Evolutionary conservation across 1,140 invertebrate genomes (phyloP), one percentile per base, ranked within the genome.

Genomic region (honey bee (Apis mellifera)): DNA sequence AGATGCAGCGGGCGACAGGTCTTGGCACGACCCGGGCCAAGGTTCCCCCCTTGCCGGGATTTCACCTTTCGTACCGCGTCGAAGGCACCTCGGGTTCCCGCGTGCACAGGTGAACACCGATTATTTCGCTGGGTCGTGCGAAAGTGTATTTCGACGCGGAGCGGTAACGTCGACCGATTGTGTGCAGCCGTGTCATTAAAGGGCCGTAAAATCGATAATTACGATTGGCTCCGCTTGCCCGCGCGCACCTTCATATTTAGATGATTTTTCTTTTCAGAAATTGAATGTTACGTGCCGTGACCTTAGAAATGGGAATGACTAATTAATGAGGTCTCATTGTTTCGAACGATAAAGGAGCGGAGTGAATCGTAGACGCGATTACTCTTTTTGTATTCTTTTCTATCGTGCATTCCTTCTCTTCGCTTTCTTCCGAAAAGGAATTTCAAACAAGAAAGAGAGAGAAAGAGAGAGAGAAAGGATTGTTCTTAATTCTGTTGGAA

Each of bases 61-160:
- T 91, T 92, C 89, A 90, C 88, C 89, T 88, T 88, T 73, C 83
- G 60, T 74, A 84, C 84, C 72, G 65, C 68, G 78, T 65, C 70
- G 68, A 62, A 66, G 72, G 75, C 85, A 79, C 66, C 82, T 81
- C 66, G 71, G 71, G 77, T 86, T 86, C 87, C 87, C 86, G 87
- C 81, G 87, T 78, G 82, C 77, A 91, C 90, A 90, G 90, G 90
- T 92, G 91, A 88, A 75, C 88, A 79, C 74, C 76, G 90, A 86
- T 89, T 86, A 90, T 90, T 77, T 78, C 85, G 76, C 82, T 78
- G 88, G 86, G 88, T 90, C 90, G 90, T 91, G 90, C 90, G 91
- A 92, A 91, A 91, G 91, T 90, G 90, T 42, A 91, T 89, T 91
- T 84, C 86, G 84, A 86, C 78, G 81, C 73, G 78, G 32, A 42